A percentile compares a stretch with the other conserved stretches of the same genome.
These are phyloP conservation scores for Erpobdella octoculata DNA, from an alignment of 2,888 invertebrate genomes.

Conservation along the genomic window DNA sequence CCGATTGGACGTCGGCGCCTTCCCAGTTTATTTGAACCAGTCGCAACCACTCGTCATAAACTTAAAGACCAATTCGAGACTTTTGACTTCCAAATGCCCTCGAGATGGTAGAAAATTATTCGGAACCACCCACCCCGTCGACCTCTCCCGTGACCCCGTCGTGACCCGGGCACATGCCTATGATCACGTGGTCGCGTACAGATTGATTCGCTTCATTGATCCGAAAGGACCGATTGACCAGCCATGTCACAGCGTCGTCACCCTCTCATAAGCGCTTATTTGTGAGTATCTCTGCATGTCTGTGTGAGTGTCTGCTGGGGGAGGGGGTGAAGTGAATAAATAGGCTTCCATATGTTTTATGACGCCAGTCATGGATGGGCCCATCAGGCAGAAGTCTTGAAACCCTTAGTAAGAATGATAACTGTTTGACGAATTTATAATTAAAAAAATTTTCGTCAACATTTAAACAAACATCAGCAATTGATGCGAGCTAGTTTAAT, in stretches of 20 bases:
- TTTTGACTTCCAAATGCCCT: constrained; percentile 9
- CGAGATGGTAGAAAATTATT: constrained; percentile 5
- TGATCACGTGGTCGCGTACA: constrained; percentile 5
- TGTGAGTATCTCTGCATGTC: not conserved
- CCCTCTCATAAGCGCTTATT: not conserved
- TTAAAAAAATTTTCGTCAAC: too few species aligned
- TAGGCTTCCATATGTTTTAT: too few species aligned
- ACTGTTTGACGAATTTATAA: too few species aligned
- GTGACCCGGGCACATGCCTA: constrained; percentile 10
- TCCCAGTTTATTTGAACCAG: constrained; percentile 4
- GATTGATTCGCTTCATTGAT: constrained; percentile 13
- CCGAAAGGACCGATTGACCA: constrained; percentile 12
- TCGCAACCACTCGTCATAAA: not conserved
- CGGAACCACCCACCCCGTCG: constrained; percentile 7
- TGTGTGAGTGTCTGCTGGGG: not conserved
- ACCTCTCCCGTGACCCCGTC: constrained; percentile 4
- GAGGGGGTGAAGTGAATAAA: not conserved
- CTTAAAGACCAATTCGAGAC: constrained; percentile 10
- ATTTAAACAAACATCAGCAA: too few species aligned
- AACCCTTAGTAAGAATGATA: too few species aligned
- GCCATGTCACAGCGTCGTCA: constrained; percentile 5
- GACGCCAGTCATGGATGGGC: too few species aligned
- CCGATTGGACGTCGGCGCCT: not conserved
- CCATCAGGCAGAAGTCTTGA: too few species aligned
- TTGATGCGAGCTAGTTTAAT: too few species aligned